Evolutionary conservation across 2,113 vertebrate genomes (phyloP).

Genomic region (Mellivora capensis): DNA sequence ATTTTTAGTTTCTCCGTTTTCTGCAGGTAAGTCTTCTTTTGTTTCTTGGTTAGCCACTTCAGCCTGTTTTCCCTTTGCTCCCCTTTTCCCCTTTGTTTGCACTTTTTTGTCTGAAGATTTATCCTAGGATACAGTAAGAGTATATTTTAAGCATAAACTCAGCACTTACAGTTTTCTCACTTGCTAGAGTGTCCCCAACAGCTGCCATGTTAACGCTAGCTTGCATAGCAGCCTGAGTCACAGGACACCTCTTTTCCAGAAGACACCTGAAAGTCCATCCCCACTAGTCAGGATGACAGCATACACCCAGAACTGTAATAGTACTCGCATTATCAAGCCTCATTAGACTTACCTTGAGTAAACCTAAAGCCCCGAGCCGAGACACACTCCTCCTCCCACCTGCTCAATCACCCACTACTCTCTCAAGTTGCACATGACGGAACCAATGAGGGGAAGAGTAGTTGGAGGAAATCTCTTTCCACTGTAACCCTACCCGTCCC

Average conservation of each 20-base stretch:
- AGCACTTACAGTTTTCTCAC: neutral
- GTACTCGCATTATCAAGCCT: neutral
- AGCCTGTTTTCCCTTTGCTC: constrained; percentile 88
- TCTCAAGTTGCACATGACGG: neutral
- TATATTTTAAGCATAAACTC: neutral
- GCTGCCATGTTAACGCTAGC: neutral
- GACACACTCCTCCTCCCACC: neutral
- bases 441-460: neutral
- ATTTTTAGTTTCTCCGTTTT: constrained; percentile 91
- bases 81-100: constrained; percentile 86
- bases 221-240: neutral
- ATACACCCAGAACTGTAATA: accelerated
- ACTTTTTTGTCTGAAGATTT: constrained; percentile 85
- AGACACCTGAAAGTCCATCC: neutral
- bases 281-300: neutral
- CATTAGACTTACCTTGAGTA: neutral
- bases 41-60: constrained; percentile 86
- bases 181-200: too few relatives aligned
- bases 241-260: neutral
- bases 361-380: neutral
- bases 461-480: neutral
- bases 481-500: neutral
- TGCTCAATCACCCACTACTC: too few relatives aligned
- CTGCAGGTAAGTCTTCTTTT: constrained; percentile 87
- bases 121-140: constrained; percentile 72